Conservation (phyloP, 2,797 vertebrate species). For the Limosa lapponica region DNA sequence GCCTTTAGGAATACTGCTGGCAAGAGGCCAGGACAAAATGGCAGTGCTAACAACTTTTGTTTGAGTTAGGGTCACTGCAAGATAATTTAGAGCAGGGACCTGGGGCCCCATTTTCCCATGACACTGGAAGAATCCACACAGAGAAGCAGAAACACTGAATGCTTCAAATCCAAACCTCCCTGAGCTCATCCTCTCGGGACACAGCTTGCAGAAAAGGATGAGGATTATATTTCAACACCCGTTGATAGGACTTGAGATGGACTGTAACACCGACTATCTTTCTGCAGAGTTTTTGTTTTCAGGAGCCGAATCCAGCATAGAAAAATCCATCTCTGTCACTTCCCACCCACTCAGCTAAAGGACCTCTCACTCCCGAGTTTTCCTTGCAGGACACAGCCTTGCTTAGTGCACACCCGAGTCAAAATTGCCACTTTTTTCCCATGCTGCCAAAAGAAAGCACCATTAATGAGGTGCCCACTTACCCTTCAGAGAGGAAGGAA, state of each 20-base stretch:
- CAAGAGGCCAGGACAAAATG: constrained; percentile 55
- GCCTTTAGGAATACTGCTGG: constrained; percentile 38
- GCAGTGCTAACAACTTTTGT: constrained; percentile 11
- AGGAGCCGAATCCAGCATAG: background rate
- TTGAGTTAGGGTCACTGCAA: constrained; percentile 5
- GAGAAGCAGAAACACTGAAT: constrained; percentile 11
- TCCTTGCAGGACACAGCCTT: background rate
- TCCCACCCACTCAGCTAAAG: background rate
- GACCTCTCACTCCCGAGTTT: background rate
- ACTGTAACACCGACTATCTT: background rate
- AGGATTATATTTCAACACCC: constrained; percentile 16
- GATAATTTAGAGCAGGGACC: background rate
- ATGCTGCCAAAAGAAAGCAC: background rate
- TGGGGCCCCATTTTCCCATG: constrained; percentile 40
- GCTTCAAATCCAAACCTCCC: constrained; percentile 16
- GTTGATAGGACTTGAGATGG: background rate
- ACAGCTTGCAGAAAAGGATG: constrained; percentile 26
- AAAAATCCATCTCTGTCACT: background rate
- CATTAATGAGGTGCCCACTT: background rate
- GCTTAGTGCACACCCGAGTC: rapidly evolving
- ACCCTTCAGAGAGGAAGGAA: background rate
- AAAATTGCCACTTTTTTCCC: background rate
- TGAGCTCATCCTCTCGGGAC: background rate
- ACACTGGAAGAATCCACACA: constrained; percentile 38
- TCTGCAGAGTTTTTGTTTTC: background rate